Evolutionary conservation across 2,797 vertebrate species (phyloP).

Genomic region (Hippopotamyrus pictus): DNA sequence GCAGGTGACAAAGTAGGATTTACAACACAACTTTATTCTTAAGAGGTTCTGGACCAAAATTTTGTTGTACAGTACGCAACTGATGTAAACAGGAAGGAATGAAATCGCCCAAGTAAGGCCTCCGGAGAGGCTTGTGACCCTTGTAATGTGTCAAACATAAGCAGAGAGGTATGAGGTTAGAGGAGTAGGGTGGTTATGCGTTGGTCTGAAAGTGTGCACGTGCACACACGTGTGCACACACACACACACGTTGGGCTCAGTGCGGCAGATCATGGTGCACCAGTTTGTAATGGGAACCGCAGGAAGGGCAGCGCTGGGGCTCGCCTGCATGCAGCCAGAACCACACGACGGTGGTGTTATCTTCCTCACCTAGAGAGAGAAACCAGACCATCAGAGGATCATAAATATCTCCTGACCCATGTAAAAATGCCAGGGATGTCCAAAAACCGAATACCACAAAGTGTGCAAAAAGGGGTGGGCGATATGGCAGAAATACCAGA

Average conservation of each 20-base stretch:
- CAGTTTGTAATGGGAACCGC: slow-evolving; percentile 78
- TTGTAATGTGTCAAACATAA: slow-evolving; percentile 21
- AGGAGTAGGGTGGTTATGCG: slow-evolving; percentile 26
- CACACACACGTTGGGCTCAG: slow-evolving; percentile 35
- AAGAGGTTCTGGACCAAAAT: slow-evolving; percentile 35
- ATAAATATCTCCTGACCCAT: background rate
- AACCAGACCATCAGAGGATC: too few species aligned
- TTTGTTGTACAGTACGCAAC: slow-evolving; percentile 41
- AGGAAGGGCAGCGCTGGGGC: slow-evolving; percentile 78
- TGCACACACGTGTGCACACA: background rate
- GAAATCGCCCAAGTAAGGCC: slow-evolving; percentile 43
- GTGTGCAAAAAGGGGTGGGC: background rate
- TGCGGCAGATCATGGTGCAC: slow-evolving; percentile 69
- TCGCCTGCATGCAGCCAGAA: slow-evolving; percentile 86
- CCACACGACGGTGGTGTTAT: slow-evolving; percentile 76
- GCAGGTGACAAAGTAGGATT: background rate
- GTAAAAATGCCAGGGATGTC: background rate
- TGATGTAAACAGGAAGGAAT: slow-evolving; percentile 46
- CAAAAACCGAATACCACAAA: background rate
- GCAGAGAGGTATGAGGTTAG: slow-evolving; percentile 39
- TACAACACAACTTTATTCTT: slow-evolving; percentile 20
- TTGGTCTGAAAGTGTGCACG: background rate
- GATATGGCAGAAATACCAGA: background rate
- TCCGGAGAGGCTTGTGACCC: slow-evolving; percentile 37
- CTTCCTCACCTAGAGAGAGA: slow-evolving; percentile 73